A percentile compares a stretch with the other conserved stretches of the same genome.
Conservation (phyloP, 2,888 invertebrate genomes). For the Saturnia japonica region DNA sequence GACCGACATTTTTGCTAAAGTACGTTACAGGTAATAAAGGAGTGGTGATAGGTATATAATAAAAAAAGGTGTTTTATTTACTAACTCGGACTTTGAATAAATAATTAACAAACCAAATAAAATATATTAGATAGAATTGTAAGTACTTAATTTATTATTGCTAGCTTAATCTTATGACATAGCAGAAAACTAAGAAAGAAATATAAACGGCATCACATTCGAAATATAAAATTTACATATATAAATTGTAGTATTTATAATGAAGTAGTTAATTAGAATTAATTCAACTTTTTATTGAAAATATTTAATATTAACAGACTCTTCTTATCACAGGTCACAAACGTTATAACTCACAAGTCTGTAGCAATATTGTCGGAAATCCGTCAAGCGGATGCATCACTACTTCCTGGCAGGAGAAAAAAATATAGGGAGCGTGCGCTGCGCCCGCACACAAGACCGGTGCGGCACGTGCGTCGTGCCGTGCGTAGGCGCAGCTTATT, state of each 20-base stretch:
- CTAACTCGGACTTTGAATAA: neutral
- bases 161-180: neutral
- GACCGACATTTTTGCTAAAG: too few species aligned
- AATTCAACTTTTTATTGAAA: neutral
- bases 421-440: constrained; percentile 4
- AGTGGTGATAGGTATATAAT: too few species aligned
- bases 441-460: neutral
- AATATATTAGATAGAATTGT: neutral
- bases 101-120: neutral
- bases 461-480: constrained; percentile 2
- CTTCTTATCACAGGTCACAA: neutral
- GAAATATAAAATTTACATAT: neutral
- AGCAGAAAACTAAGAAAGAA: neutral
- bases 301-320: neutral
- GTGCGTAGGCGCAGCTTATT: neutral
- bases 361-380: constrained; percentile 16
- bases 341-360: neutral
- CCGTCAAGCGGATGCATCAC: neutral
- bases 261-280: neutral
- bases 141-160: neutral
- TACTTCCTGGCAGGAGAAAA: neutral
- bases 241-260: too few species aligned
- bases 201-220: neutral
- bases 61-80: too few species aligned
- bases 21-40: too few species aligned